These are phyloP conservation scores for Campoletis raptor DNA, from an alignment of 2,888 invertebrate species.

Conservation along the genomic window DNA sequence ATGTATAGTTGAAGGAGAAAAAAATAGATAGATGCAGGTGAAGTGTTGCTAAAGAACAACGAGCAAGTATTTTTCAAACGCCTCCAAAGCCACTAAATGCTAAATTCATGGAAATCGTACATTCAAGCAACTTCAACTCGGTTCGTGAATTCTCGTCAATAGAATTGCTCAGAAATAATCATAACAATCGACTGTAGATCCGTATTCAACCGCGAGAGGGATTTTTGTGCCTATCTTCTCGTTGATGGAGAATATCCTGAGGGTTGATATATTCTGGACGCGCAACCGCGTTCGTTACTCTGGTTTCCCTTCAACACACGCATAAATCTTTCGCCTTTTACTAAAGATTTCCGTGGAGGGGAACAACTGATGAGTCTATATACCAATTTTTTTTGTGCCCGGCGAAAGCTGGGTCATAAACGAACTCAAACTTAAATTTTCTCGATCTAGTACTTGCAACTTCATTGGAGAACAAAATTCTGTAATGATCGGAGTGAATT, in stretches of 20 bases:
- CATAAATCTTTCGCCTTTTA: constrained; percentile 86
- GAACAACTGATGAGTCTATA: constrained; percentile 76
- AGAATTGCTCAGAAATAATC: background rate
- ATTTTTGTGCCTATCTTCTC: constrained; percentile 4
- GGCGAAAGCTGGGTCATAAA: constrained; percentile 76
- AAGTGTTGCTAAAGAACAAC: background rate
- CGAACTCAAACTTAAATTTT: constrained; percentile 66
- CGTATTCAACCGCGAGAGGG: constrained; percentile 18
- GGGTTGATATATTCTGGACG: background rate
- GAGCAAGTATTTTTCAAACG: background rate
- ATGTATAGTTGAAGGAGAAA: background rate
- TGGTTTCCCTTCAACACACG: constrained; percentile 84
- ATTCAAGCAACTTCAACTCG: background rate
- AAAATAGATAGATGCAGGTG: background rate
- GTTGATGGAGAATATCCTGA: background rate
- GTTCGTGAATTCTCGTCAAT: background rate
- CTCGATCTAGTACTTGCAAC: too few species aligned
- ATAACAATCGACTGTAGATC: constrained; percentile 6
- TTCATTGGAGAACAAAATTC: background rate
- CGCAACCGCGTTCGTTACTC: constrained; percentile 60
- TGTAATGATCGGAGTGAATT: too few species aligned
- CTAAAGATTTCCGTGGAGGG: constrained; percentile 85
- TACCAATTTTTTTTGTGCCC: constrained; percentile 79
- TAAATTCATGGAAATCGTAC: background rate
- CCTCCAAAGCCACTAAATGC: background rate